phyloP scores from a whole-genome alignment of 2,113 vertebrate species.

The Oncorhynchus masou region DNA sequence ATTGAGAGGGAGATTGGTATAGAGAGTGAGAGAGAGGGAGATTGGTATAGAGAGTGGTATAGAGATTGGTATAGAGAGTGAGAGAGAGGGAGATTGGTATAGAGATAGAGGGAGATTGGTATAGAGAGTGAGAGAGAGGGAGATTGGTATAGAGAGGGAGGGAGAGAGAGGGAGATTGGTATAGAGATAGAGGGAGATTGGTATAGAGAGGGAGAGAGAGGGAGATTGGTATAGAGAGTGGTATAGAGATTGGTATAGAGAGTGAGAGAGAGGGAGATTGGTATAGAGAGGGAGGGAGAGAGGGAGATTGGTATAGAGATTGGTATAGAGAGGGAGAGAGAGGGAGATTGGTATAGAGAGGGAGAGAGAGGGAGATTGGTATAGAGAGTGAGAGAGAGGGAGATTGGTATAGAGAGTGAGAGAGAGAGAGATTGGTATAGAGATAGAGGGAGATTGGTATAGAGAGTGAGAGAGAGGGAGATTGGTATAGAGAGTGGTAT shows the following conservation, averaged over 20 bases:
- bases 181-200: not conserved
- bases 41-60: not conserved
- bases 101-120: accelerated
- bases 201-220: not conserved
- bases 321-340: too few species aligned
- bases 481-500: too few species aligned
- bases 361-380: not conserved
- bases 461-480: not conserved
- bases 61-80: too few species aligned
- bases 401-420: too few species aligned
- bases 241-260: too few species aligned
- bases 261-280: not conserved
- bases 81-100: not conserved
- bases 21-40: not conserved
- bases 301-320: not conserved
- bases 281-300: accelerated
- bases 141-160: not conserved
- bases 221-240: too few species aligned
- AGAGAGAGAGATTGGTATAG: not conserved
- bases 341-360: not conserved
- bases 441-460: too few species aligned
- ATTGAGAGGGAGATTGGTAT: not conserved
- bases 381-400: not conserved
- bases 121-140: not conserved
- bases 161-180: not conserved